Percentiles rank a stretch among this genome's conserved stretches.
These are phyloP conservation scores for Chymomyza caudatula DNA, from an alignment of 2,888 invertebrate species.

Conservation along the genomic window DNA sequence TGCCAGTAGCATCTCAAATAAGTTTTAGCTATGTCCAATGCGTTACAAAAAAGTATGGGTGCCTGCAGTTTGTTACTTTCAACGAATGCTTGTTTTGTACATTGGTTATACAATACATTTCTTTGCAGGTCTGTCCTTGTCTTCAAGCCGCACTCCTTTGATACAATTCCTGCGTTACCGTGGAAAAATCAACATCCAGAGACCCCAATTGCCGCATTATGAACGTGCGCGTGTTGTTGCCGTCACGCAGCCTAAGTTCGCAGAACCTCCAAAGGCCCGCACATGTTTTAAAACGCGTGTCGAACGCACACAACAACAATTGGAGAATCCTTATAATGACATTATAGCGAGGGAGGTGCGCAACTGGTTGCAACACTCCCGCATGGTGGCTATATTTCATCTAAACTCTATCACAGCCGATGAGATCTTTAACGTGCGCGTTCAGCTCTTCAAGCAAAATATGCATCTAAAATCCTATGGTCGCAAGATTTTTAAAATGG, in stretches of 20 bases:
- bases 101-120: slow-evolving; percentile 9
- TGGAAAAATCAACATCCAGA: slow-evolving; percentile 88
- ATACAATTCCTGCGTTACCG: slow-evolving; percentile 83
- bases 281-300: slow-evolving; percentile 79
- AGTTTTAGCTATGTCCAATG: neutral
- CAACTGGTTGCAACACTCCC: slow-evolving; percentile 85
- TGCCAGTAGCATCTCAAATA: neutral
- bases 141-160: slow-evolving; percentile 72
- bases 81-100: neutral
- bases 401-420: slow-evolving; percentile 84
- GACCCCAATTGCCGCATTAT: slow-evolving; percentile 85
- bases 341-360: slow-evolving; percentile 86
- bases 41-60: neutral
- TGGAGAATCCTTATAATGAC: slow-evolving; percentile 84
- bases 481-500: slow-evolving; percentile 82
- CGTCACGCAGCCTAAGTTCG: slow-evolving; percentile 83
- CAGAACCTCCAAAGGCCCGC: slow-evolving; percentile 79
- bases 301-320: slow-evolving; percentile 61
- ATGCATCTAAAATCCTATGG: slow-evolving; percentile 86
- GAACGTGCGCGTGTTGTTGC: slow-evolving; percentile 83
- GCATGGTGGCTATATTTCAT: slow-evolving; percentile 86
- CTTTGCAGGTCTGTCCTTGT: slow-evolving; percentile 40
- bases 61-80: neutral
- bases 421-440: slow-evolving; percentile 82
- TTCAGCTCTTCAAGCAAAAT: slow-evolving; percentile 82